Conservation (phyloP, 2,888 invertebrate species). For the Microplitis deprimator region DNA sequence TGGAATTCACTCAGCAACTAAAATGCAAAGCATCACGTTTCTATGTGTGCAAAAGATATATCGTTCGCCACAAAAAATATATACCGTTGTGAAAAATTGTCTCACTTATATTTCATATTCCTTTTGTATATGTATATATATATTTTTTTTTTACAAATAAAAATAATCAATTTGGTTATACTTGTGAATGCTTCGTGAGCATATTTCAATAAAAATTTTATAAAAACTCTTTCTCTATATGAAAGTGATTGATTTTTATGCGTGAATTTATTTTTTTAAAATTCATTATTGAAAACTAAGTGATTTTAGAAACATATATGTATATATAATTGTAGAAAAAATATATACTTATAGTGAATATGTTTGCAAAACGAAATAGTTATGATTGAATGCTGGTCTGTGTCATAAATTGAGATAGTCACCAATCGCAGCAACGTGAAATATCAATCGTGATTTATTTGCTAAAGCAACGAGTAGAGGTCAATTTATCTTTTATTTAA, state of each 20-base stretch:
- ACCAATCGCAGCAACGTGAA: constrained; percentile 17
- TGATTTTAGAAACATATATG: background rate
- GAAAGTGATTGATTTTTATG: background rate
- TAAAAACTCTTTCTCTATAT: constrained; percentile 6
- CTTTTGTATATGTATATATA: background rate
- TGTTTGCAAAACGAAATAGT: background rate
- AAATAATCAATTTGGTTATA: constrained; percentile 19
- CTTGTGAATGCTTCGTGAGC: background rate
- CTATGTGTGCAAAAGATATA: background rate
- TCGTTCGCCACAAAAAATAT: constrained; percentile 16
- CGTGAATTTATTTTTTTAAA: background rate
- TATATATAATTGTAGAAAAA: background rate
- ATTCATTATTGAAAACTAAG: constrained; percentile 2
- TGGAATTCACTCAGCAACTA: background rate
- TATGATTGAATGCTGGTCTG: constrained; percentile 10
- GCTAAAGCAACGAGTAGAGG: constrained; percentile 31
- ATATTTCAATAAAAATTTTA: constrained; percentile 17
- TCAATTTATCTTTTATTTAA: constrained; percentile 22
- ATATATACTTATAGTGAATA: background rate
- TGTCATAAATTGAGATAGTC: constrained; percentile 38
- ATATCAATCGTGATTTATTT: constrained; percentile 33
- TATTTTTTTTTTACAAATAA: background rate
- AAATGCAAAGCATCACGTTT: constrained; percentile 25
- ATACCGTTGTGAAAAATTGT: constrained; percentile 21
- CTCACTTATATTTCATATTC: constrained; percentile 21